Evolutionary conservation across 1,140 invertebrate species (phyloP), one percentile per base, ranked within the genome.

Genomic region (Helicoverpa armigera): DNA sequence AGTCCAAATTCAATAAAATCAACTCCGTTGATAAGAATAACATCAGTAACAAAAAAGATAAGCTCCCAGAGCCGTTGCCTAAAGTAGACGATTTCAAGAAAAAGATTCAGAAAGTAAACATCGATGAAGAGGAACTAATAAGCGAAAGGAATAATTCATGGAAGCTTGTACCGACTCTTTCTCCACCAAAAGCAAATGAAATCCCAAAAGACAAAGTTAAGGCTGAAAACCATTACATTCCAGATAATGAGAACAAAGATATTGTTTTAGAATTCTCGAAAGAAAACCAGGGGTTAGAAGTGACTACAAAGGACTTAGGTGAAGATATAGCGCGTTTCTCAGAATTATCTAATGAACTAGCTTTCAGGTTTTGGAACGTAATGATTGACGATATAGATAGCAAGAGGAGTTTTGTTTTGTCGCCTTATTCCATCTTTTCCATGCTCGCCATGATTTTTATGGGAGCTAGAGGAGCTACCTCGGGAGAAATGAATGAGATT

Each of bases 361-460:
- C 97, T 0, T 98, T 98, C 75, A 96, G 96, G 86, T 97, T 98
- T 91, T 98, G 98, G 97, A 96, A 96, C 83, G 95, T 96, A 5
- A 95, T 97, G 0, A 96, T 96, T 2, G 96, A 96, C 85, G 96
- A 96, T 69, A 94, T 97, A n/a, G 97, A 97, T 80, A 95, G 96
- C 12, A 96, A 96, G 13, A 95, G 97, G 83, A 98, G 98, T 83
- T 94, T 98, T 81, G 96, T 98, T n/a, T 90, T 98, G 2, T 98
- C 98, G 11, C 98, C 98, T 0, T 98, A 98, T 84, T 98, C 97
- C 0, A 96, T 98, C 77, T 98, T 97, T 1, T 98, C 97, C 3
- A 96, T 98, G 88, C 89, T 98, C 3, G 97, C 98, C 2, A 98
- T 98, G 98, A 96, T 98, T 50, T 98, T 98, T 90, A 95, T 98